Evolutionary conservation across 2,888 invertebrate genomes (phyloP), one percentile per base, ranked within the genome.

Genomic region (Chrysotoxum bicinctum): DNA sequence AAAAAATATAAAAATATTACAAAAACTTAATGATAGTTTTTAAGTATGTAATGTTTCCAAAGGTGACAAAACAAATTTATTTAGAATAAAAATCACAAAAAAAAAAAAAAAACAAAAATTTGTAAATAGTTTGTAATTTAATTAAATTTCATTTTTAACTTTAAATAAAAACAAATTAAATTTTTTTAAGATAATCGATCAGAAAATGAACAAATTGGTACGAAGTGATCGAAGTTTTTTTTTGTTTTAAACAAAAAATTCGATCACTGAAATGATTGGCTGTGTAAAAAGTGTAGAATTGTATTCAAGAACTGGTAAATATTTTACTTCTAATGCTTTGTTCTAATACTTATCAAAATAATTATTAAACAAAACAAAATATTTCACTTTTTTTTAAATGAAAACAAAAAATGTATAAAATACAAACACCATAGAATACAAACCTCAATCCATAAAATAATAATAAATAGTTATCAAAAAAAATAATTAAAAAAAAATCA

Each of bases 251-350:
- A 60, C 32, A 10, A 64, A 64, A n/a, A 19, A 30, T 45, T 60
- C 45, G 48, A 69, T 64, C 58, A 69, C 81, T 52, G 19, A 76
- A 69, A 62, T 68, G 81, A 85, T 85, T 85, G 85, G 85, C 85
- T 85, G 85, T 85, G 85, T 81, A 84, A 62, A 81, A 84, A 78
- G 64, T 56, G 23, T 66, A 78, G 50, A 80, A 73, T 80, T 76
- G 26, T 48, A 68, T 69, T 73, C 54, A 50, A 48, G 12, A 69
- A 73, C 58, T 62, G 45, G 62, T 50, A 73, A 74, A 62, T 16
- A 62, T 62, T 37, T 54, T 56, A 12, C 37, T 35, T 56, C 16
- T 21, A 26, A 58, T 14, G 50, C 45, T 76, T 60, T 50, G 7
- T 7, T n/a, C 30, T 50, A 30, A 54, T n/a, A 58, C 16, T 14